A percentile compares a stretch with the other conserved stretches of the same genome.
phyloP scores from a whole-genome alignment of 2,888 invertebrate species.

The Bombylius discolor region DNA sequence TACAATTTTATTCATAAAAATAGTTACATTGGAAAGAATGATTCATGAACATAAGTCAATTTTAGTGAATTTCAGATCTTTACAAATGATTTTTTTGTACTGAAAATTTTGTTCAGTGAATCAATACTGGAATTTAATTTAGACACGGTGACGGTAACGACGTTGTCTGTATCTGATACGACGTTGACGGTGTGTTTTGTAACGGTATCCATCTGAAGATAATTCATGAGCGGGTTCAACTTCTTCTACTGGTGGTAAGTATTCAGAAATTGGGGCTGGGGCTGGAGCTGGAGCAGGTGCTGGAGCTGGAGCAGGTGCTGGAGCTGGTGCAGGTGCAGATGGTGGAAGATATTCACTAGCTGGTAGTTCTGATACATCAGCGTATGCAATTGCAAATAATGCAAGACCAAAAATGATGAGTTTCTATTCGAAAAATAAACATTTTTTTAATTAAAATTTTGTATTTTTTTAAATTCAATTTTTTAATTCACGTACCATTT shows the following conservation, averaged over 20 bases:
- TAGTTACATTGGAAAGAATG: too few species aligned
- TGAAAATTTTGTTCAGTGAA: too few species aligned
- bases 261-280: neutral
- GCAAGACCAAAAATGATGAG: neutral
- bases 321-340: neutral
- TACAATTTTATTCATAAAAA: too few species aligned
- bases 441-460: neutral
- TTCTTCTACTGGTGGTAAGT: neutral
- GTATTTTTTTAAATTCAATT: neutral
- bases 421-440: neutral
- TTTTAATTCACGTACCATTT: neutral
- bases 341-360: slow-evolving; percentile 2
- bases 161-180: slow-evolving; percentile 4
- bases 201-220: neutral
- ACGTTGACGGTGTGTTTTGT: neutral
- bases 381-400: neutral
- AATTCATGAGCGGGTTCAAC: neutral
- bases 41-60: too few species aligned
- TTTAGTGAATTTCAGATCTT: too few species aligned
- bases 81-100: too few species aligned
- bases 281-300: neutral
- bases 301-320: neutral
- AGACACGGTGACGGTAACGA: neutral
- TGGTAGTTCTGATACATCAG: slow-evolving; percentile 4
- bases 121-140: too few species aligned